Percentiles rank a stretch among this genome's conserved stretches.
Conservation (phyloP, 1,140 invertebrate species). For the Drosophila repletoides region DNA sequence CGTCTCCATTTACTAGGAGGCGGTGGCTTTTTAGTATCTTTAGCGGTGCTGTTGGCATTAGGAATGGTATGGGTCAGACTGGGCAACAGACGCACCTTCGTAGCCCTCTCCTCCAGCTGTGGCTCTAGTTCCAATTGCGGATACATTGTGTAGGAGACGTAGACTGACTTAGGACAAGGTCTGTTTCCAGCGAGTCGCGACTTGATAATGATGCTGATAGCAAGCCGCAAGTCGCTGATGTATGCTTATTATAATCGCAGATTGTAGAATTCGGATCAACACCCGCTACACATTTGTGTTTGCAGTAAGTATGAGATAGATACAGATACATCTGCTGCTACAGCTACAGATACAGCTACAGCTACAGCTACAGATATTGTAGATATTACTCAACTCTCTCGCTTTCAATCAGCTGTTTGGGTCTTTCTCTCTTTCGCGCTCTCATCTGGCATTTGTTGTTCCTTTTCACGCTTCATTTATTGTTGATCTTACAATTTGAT, state of each 20-base stretch:
- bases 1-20: slow-evolving; percentile 44
- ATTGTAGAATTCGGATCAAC: no score
- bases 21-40: slow-evolving; percentile 16
- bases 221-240: no score
- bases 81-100: slow-evolving; percentile 37
- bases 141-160: slow-evolving; percentile 48
- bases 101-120: slow-evolving; percentile 48
- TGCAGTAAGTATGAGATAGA: slow-evolving; percentile 53
- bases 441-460: slow-evolving; percentile 4
- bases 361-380: background rate
- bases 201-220: slow-evolving; percentile 47
- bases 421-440: background rate
- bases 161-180: background rate
- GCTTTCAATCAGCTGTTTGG: slow-evolving; percentile 1
- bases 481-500: slow-evolving; percentile 15
- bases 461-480: background rate
- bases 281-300: no score
- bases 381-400: background rate
- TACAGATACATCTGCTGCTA: no score
- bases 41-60: background rate
- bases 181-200: slow-evolving; percentile 43
- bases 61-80: background rate
- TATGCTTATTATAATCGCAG: no score
- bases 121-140: slow-evolving; percentile 58
- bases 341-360: slow-evolving; percentile 1